Evolutionary conservation across 1,140 invertebrate genomes (phyloP).

Genomic region (Chrysoperla carnea): DNA sequence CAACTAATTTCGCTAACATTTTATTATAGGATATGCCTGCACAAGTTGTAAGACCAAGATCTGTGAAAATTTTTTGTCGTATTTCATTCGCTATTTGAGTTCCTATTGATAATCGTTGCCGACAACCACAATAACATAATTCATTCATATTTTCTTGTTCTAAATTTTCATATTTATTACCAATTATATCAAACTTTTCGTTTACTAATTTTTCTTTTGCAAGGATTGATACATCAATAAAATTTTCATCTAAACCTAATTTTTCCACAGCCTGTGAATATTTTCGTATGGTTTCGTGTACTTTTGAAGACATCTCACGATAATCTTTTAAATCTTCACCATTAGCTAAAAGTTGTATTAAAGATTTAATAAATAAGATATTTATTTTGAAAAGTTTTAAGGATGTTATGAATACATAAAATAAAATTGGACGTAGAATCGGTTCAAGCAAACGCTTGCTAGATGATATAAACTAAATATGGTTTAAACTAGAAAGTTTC

Average conservation of each 20-base stretch:
- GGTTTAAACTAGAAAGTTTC: too few relatives aligned
- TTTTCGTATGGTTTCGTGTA: slow-evolving; percentile 42
- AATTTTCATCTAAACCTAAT: slow-evolving; percentile 66
- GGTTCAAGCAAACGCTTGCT: too few relatives aligned
- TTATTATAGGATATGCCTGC: slow-evolving; percentile 74
- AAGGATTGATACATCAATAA: slow-evolving; percentile 50
- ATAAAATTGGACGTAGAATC: too few relatives aligned
- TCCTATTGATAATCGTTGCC: slow-evolving; percentile 39
- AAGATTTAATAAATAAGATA: too few relatives aligned
- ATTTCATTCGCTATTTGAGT: slow-evolving; percentile 52
- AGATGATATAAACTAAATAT: too few relatives aligned
- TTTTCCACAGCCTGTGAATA: slow-evolving; percentile 53
- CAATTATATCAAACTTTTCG: slow-evolving; percentile 18
- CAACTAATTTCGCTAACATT: slow-evolving; percentile 59
- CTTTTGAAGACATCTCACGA: slow-evolving; percentile 46
- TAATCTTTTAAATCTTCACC: slow-evolving; percentile 62
- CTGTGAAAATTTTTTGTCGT: slow-evolving; percentile 38
- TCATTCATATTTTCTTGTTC: slow-evolving; percentile 21
- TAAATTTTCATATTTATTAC: slow-evolving; percentile 27
- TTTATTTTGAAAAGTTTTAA: too few relatives aligned
- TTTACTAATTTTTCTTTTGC: slow-evolving; percentile 32
- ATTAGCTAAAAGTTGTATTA: slow-evolving; percentile 35
- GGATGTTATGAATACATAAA: too few relatives aligned
- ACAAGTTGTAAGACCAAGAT: slow-evolving; percentile 56
- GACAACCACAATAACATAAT: slow-evolving; percentile 52